phyloP scores from a whole-genome alignment of 2,113 vertebrate genomes.

The Chauna torquata region DNA sequence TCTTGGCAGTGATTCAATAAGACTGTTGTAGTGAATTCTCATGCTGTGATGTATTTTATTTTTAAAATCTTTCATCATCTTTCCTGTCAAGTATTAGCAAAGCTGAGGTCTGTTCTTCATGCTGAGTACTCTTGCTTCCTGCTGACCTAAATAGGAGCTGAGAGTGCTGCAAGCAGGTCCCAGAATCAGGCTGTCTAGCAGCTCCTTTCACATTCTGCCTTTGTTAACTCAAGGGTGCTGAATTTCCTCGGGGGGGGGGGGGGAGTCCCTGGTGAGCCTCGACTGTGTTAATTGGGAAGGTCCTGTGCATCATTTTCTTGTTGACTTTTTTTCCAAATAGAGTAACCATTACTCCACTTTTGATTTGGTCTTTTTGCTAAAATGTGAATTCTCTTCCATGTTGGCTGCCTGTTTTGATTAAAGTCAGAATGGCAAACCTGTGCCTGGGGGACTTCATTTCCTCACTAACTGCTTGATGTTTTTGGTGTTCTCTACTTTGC shows the following conservation, averaged over 20 bases:
- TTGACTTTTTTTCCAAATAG: neutral
- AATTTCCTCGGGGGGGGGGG: neutral
- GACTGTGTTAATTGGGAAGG: conserved; percentile 15
- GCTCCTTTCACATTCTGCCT: conserved; percentile 21
- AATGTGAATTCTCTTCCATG: neutral
- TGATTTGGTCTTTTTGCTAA: neutral
- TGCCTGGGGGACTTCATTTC: neutral
- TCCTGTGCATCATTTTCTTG: neutral
- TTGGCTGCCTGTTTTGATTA: neutral
- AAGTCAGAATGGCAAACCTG: neutral
- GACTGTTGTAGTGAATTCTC: neutral
- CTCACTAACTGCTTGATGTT: neutral
- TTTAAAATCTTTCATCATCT: neutral
- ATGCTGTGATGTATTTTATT: neutral
- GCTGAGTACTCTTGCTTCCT: neutral
- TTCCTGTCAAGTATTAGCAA: neutral
- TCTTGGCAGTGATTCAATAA: neutral
- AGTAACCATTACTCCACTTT: neutral
- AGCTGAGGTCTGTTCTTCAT: neutral
- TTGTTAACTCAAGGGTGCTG: conserved; percentile 35
- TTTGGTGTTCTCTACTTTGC: neutral
- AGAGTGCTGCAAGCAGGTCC: neutral
- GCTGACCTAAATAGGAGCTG: neutral
- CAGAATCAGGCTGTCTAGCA: neutral
- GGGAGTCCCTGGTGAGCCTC: neutral